These are phyloP conservation scores for Ibidorhyncha struthersii DNA, from an alignment of 2,113 vertebrate species.

Conservation along the genomic window DNA sequence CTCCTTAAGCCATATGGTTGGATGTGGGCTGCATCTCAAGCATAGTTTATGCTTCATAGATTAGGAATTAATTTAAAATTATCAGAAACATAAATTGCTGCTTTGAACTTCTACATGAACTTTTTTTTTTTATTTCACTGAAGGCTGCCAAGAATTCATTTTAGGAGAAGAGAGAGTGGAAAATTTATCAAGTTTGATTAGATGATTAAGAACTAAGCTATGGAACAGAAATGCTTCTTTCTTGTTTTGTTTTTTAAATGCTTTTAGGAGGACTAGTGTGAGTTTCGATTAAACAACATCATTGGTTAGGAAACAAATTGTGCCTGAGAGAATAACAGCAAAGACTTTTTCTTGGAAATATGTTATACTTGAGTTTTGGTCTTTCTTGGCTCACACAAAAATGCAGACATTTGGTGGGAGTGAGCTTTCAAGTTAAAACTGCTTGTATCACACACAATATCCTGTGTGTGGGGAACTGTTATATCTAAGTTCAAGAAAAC, in stretches of 20 bases:
- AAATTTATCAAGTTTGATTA: constrained; percentile 70
- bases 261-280: constrained; percentile 61
- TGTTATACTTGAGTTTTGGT: constrained; percentile 54
- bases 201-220: constrained; percentile 54
- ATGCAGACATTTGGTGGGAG: constrained; percentile 59
- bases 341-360: constrained; percentile 66
- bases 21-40: constrained; percentile 60
- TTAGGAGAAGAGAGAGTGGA: constrained; percentile 41
- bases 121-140: constrained; percentile 26
- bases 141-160: constrained; percentile 70
- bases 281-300: constrained; percentile 69
- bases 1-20: constrained; percentile 59
- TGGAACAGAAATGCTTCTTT: constrained; percentile 52
- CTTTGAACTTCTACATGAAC: constrained; percentile 58
- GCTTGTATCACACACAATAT: constrained; percentile 47
- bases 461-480: constrained; percentile 67
- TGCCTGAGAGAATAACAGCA: constrained; percentile 58
- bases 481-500: constrained; percentile 62
- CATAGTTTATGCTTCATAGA: constrained; percentile 50
- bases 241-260: constrained; percentile 66
- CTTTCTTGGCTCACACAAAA: constrained; percentile 60
- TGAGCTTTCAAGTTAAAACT: constrained; percentile 47
- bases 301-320: constrained; percentile 70
- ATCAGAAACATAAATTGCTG: constrained; percentile 63
- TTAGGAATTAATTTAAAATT: constrained; percentile 70